Evolutionary conservation across 1,140 invertebrate genomes (phyloP), one percentile per base, ranked within the genome.

Genomic region (Uloborus diversus): DNA sequence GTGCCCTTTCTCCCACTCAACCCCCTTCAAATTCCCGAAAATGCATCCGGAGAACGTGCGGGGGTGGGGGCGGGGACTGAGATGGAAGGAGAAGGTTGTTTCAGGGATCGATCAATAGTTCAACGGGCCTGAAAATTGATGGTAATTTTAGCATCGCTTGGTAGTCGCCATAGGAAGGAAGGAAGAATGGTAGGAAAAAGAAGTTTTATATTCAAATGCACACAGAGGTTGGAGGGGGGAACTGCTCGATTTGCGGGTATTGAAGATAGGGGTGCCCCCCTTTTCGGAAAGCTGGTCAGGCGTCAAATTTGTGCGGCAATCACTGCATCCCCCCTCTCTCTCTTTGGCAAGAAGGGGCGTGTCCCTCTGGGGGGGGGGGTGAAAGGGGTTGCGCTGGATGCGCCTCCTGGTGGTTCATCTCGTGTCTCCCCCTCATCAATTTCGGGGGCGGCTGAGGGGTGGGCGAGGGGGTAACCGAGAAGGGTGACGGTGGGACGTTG

Each of bases 51-150:
- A n/a, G 61, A 17, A 42, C 0, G 57, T 81, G 66, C 33, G 70
- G 70, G 65, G 53, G 81, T 64, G 79, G 79, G 79, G 78, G 68
- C 61, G 64, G 76, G 61, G 79, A 69, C 81, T 64, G 80, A 82
- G 71, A 56, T 81, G 81, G 81, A 76, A 76, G 62, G 68, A 57
- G 57, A 47, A 14, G 68, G 71, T 75, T 64, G 59, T 75, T 75
- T 73, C 56, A 25, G 27, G 35, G 17, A n/a, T 35, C 59, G 71
- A 75, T 75, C 71, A 75, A 75, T 64, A 64, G 71, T 75, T 75
- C 71, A 75, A 75, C 71, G 59, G 59, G 59, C 57, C 53, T 47
- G 71, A 75, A 64, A 75, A 75, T 75, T 75, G 70, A 75, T 75
- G 70, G 70, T 75, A 75, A 75, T 75, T 75, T 75, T 64, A 75